phyloP scores from a whole-genome alignment of 2,797 vertebrate species.

The Chelidonichthys spinosus region DNA sequence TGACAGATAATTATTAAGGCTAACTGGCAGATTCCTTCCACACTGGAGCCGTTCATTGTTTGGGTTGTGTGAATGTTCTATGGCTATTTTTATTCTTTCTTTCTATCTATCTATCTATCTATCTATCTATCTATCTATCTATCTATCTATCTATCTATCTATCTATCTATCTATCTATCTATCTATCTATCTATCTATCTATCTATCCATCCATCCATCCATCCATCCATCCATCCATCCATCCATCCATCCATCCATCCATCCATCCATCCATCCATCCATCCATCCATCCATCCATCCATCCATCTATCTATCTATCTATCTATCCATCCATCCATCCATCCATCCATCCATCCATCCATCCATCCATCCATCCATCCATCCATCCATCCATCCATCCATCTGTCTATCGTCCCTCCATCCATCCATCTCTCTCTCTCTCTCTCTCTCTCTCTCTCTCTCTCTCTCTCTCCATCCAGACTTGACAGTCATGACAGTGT shows the following conservation, averaged over 20 bases:
- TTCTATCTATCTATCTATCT: background rate
- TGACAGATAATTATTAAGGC: slow-evolving; percentile 56
- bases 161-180: slow-evolving; percentile 10
- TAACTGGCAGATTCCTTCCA: slow-evolving; percentile 44
- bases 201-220: slow-evolving; percentile 2
- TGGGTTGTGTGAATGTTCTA: slow-evolving; percentile 39
- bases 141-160: background rate
- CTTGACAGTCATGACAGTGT: slow-evolving; percentile 40
- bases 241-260: slow-evolving; percentile 17
- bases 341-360: slow-evolving; percentile 21
- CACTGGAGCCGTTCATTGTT: slow-evolving; percentile 56
- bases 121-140: slow-evolving; percentile 6
- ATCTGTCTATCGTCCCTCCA: slow-evolving; percentile 20
- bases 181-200: slow-evolving; percentile 25
- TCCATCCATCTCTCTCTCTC: slow-evolving; percentile 17
- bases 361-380: slow-evolving; percentile 2
- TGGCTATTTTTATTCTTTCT: too few species aligned
- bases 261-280: slow-evolving; percentile 13
- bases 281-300: slow-evolving; percentile 7
- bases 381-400: slow-evolving; percentile 13
- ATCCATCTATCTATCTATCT: slow-evolving; percentile 10
- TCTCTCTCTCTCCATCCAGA: background rate
- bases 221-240: slow-evolving; percentile 21
- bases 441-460: slow-evolving; percentile 8
- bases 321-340: slow-evolving; percentile 18